Percentiles rank a stretch among this genome's conserved stretches.
These are phyloP conservation scores for Holothuria glaberrima DNA, from an alignment of 35 echinoderm and acorn worm species.

Conservation along the genomic window DNA sequence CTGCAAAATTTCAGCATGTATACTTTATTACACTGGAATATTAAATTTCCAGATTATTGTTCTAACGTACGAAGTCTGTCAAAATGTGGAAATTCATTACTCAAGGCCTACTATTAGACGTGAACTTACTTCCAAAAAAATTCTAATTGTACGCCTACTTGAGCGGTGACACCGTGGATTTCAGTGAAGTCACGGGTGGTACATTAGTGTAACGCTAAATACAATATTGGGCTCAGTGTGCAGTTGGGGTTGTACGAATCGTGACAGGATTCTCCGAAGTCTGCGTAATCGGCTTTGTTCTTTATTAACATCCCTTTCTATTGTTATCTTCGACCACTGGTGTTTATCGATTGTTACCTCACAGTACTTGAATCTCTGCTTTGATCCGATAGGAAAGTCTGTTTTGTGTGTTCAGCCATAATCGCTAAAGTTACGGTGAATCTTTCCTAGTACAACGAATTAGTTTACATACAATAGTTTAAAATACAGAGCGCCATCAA, in stretches of 20 bases:
- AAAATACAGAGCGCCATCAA: too few relatives aligned
- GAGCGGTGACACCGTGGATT: not conserved
- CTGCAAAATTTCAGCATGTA: too few relatives aligned
- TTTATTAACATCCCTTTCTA: not conserved
- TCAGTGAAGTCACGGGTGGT: not conserved
- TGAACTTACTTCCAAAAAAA: not conserved
- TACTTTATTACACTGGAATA: too few relatives aligned
- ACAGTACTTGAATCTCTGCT: not conserved
- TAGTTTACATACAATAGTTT: too few relatives aligned
- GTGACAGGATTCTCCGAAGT: not conserved
- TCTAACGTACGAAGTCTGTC: too few relatives aligned
- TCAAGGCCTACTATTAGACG: too few relatives aligned
- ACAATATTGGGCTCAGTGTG: not conserved
- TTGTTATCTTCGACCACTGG: not conserved
- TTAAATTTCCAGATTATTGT: too few relatives aligned
- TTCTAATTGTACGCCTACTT: not conserved
- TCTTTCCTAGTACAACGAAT: not conserved
- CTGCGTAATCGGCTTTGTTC: slow-evolving; percentile 7
- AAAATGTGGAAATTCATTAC: too few relatives aligned
- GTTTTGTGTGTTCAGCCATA: not conserved
- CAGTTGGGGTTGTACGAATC: too few relatives aligned
- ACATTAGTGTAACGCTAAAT: not conserved
- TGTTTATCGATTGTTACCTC: not conserved
- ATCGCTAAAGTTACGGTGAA: not conserved
- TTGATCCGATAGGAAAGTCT: not conserved